Evolutionary conservation across 1,140 invertebrate species (phyloP).

Genomic region (Temnothorax nylanderi): DNA sequence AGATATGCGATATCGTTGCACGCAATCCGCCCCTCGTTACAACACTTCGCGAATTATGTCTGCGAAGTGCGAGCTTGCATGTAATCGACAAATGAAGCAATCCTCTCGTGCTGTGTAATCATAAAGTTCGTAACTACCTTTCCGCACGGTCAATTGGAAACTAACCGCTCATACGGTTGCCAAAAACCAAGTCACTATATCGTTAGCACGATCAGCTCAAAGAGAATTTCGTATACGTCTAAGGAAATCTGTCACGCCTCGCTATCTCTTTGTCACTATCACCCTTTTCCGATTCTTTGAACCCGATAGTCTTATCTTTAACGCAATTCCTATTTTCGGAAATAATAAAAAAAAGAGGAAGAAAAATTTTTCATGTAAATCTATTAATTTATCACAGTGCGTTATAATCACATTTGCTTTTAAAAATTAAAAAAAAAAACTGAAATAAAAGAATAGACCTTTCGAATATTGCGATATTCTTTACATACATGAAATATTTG

Average conservation of each 20-base stretch:
- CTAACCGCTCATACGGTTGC: conserved; percentile 35
- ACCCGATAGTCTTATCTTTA: not conserved
- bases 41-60: conserved; percentile 46
- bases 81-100: conserved; percentile 58
- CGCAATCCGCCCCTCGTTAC: conserved; percentile 32
- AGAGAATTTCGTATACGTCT: conserved; percentile 9
- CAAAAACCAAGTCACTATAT: conserved; percentile 50
- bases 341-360: not conserved
- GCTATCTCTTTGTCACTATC: not conserved
- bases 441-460: not conserved
- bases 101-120: conserved; percentile 51
- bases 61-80: conserved; percentile 46
- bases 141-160: conserved; percentile 53
- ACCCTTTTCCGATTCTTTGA: conserved; percentile 15
- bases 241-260: conserved; percentile 15
- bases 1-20: conserved; percentile 34
- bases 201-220: conserved; percentile 39
- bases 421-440: not conserved
- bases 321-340: not conserved
- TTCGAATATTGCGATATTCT: conserved; percentile 3
- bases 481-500: not conserved
- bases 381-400: not conserved
- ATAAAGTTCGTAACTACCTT: conserved; percentile 61
- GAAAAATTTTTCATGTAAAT: not conserved
- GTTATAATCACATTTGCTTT: not conserved